phyloP scores from a whole-genome alignment of 2,113 vertebrate species.

The Campylomormyrus tamandua region DNA sequence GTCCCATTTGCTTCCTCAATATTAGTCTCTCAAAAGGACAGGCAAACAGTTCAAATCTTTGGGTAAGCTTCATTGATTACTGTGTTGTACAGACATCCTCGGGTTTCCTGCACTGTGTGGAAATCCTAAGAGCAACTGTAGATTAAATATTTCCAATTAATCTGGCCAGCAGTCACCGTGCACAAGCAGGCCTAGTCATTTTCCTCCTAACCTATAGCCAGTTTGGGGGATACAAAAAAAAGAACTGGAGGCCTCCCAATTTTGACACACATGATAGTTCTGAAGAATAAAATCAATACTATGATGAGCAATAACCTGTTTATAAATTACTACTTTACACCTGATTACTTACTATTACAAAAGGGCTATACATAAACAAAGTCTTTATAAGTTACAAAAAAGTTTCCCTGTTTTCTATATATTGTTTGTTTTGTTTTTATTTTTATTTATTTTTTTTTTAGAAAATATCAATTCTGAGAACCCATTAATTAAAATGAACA shows the following conservation, averaged over 20 bases:
- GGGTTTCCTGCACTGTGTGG: conserved; percentile 28
- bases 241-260: conserved; percentile 57
- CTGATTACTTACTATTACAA: conserved; percentile 74
- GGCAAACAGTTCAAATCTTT: conserved; percentile 52
- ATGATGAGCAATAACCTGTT: conserved; percentile 62
- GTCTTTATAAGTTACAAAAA: conserved; percentile 66
- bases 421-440: conserved; percentile 9
- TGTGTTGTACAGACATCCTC: conserved; percentile 13
- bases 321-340: conserved; percentile 80
- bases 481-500: conserved; percentile 50
- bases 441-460: conserved; percentile 19
- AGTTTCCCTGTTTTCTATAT: conserved; percentile 51
- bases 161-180: conserved; percentile 6
- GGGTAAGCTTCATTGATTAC: conserved; percentile 44
- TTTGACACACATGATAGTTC: conserved; percentile 63
- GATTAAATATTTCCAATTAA: conserved; percentile 9
- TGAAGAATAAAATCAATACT: conserved; percentile 48
- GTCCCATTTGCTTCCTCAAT: conserved; percentile 64
- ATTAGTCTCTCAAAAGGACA: conserved; percentile 73
- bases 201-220: conserved; percentile 17
- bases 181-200: conserved; percentile 24
- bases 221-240: conserved; percentile 27
- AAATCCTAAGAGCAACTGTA: conserved; percentile 50
- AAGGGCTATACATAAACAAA: conserved; percentile 69
- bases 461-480: conserved; percentile 44